Evolutionary conservation across 2,797 vertebrate genomes (phyloP).

Genomic region (Margarornis squamiger): DNA sequence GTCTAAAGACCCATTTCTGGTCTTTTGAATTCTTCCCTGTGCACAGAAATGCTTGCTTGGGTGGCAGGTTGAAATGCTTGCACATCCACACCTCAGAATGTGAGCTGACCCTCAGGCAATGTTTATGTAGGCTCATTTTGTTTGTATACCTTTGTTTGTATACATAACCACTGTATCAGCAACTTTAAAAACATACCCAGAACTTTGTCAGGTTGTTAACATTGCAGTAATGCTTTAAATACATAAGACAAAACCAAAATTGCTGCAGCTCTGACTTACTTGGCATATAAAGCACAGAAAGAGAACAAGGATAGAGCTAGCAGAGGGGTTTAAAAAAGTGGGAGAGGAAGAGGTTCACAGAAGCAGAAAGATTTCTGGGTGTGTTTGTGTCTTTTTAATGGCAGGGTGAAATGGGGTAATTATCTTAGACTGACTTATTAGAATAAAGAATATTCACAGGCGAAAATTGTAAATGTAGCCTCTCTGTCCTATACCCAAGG

Average conservation of each 20-base stretch:
- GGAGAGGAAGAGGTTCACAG: neutral
- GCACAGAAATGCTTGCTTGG: neutral
- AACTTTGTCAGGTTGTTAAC: neutral
- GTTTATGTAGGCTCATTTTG: neutral
- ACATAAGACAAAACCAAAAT: neutral
- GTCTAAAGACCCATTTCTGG: neutral
- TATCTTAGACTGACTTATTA: neutral
- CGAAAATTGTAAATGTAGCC: neutral
- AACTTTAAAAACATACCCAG: neutral
- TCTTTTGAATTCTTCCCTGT: neutral
- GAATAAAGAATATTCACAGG: neutral
- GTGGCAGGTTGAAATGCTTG: neutral
- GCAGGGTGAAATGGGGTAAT: neutral
- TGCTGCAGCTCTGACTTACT: neutral
- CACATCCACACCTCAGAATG: neutral
- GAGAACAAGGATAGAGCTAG: neutral
- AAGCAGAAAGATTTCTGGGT: neutral
- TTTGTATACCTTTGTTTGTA: neutral
- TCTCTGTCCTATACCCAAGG: neutral
- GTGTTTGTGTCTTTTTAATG: neutral
- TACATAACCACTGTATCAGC: neutral
- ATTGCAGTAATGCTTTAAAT: neutral
- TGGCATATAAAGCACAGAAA: neutral
- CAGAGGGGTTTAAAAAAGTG: neutral
- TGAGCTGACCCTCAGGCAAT: neutral